Percentiles rank a stretch among this genome's conserved stretches.
phyloP scores from a whole-genome alignment of 1,140 invertebrate species.

The Bathynomus jamesi region DNA sequence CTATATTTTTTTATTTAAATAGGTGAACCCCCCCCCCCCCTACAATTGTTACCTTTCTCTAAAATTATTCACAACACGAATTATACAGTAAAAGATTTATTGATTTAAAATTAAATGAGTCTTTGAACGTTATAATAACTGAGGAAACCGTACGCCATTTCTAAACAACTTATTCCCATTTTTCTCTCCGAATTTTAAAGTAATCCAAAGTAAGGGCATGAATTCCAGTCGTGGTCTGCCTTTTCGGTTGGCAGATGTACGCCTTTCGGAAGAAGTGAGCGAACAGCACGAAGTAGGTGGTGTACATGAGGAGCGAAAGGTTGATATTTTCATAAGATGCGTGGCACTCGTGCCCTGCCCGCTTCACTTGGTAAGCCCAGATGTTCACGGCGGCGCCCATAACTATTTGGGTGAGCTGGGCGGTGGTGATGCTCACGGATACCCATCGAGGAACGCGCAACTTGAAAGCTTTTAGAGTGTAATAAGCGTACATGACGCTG shows the following conservation, averaged over 20 bases:
- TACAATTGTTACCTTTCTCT: too few species aligned
- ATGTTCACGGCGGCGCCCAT: constrained; percentile 85
- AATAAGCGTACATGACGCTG: constrained; percentile 96
- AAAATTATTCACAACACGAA: too few species aligned
- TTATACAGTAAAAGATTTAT: too few species aligned
- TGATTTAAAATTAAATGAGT: too few species aligned
- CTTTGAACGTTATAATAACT: too few species aligned
- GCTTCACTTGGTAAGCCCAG: constrained; percentile 57
- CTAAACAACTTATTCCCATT: constrained; percentile 33
- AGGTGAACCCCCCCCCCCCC: too few species aligned
- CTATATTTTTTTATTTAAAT: too few species aligned
- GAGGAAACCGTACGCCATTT: too few species aligned
- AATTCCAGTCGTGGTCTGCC: constrained; percentile 22
- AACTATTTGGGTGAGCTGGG: constrained; percentile 92
- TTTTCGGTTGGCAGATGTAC: constrained; percentile 52
- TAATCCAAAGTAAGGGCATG: constrained; percentile 22
- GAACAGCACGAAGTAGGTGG: constrained; percentile 84
- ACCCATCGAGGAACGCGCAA: constrained; percentile 75
- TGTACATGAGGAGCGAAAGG: constrained; percentile 87
- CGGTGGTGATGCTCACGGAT: constrained; percentile 82
- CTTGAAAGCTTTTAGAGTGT: constrained; percentile 79
- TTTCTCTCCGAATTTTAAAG: constrained; percentile 31
- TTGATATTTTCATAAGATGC: constrained; percentile 80
- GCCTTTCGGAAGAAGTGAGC: constrained; percentile 82
- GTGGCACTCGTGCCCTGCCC: constrained; percentile 63